These are phyloP conservation scores for Nomada lathburiana DNA, from an alignment of 2,888 invertebrate genomes.

Conservation along the genomic window DNA sequence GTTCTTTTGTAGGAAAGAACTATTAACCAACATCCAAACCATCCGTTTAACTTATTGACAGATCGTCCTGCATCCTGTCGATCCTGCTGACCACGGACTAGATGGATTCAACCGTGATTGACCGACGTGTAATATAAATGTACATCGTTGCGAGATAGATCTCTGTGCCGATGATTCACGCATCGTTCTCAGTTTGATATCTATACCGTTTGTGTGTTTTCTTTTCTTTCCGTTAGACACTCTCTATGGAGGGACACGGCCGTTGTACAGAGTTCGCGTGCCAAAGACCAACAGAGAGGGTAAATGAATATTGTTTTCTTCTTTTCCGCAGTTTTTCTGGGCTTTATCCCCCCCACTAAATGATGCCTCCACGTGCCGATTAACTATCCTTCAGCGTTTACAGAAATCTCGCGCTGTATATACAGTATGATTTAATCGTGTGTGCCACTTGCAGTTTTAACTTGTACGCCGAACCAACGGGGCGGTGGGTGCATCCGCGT, in stretches of 20 bases:
- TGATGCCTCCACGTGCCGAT: slow-evolving; percentile 29
- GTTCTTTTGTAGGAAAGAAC: slow-evolving; percentile 15
- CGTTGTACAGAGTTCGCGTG: slow-evolving; percentile 84
- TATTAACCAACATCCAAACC: slow-evolving; percentile 10
- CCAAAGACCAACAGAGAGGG: slow-evolving; percentile 86
- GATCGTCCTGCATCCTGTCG: slow-evolving; percentile 26
- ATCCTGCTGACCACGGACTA: slow-evolving; percentile 27
- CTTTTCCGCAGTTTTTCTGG: slow-evolving; percentile 50
- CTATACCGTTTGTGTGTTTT: slow-evolving; percentile 69
- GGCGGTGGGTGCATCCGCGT: neutral
- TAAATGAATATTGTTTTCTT: slow-evolving; percentile 80
- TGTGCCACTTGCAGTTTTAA: neutral
- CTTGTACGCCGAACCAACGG: neutral
- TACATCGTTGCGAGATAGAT: slow-evolving; percentile 65
- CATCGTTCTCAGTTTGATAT: slow-evolving; percentile 57
- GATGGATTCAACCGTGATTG: neutral
- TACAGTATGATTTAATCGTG: slow-evolving; percentile 7
- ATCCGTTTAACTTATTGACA: slow-evolving; percentile 21
- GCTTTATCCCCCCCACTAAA: slow-evolving; percentile 46
- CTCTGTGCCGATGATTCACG: slow-evolving; percentile 37
- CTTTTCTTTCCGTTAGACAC: slow-evolving; percentile 84
- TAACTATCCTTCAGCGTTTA: slow-evolving; percentile 49
- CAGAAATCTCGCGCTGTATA: slow-evolving; percentile 47
- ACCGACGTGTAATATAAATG: slow-evolving; percentile 59
- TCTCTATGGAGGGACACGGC: slow-evolving; percentile 85